Conservation (phyloP, 2,113 vertebrate species). For the Hylia prasina region DNA sequence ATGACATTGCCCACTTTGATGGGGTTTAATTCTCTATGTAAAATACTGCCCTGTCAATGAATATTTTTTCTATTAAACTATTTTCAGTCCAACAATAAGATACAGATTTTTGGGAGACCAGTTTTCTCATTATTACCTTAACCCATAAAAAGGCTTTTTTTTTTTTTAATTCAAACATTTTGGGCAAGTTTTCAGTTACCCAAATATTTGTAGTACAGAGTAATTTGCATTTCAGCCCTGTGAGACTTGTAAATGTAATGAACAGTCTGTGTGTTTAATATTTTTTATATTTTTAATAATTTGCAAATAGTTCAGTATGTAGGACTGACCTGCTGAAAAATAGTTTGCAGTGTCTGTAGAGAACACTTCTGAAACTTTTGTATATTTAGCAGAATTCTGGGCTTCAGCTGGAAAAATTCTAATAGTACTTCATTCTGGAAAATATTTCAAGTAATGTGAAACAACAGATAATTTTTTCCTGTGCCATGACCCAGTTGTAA, state of each 20-base stretch:
- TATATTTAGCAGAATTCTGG: constrained; percentile 12
- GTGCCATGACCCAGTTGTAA: background rate
- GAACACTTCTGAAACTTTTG: constrained; percentile 4
- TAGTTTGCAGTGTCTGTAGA: background rate
- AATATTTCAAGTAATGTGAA: constrained; percentile 28
- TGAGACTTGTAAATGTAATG: constrained; percentile 51
- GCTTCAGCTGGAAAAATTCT: constrained; percentile 10
- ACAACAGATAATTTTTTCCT: constrained; percentile 1
- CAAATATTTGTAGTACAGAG: constrained; percentile 46
- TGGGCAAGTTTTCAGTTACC: constrained; percentile 11
- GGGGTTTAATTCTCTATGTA: constrained; percentile 40
- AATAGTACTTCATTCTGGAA: constrained; percentile 7
- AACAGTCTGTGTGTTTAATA: constrained; percentile 41
- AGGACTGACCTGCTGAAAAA: constrained; percentile 15
- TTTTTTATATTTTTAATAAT: constrained; percentile 58
- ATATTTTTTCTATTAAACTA: constrained; percentile 48
- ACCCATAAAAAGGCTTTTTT: constrained; percentile 17
- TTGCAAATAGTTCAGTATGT: constrained; percentile 20
- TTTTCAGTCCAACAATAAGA: constrained; percentile 59
- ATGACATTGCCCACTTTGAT: constrained; percentile 53
- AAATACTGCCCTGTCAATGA: constrained; percentile 57
- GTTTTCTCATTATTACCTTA: constrained; percentile 48
- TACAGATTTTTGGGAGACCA: constrained; percentile 61
- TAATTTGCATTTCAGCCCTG: constrained; percentile 56
- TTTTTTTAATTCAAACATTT: background rate